Percentiles rank a stretch among this genome's conserved stretches.
Conservation (phyloP, 2,797 vertebrate genomes). For the Falco berigora region DNA sequence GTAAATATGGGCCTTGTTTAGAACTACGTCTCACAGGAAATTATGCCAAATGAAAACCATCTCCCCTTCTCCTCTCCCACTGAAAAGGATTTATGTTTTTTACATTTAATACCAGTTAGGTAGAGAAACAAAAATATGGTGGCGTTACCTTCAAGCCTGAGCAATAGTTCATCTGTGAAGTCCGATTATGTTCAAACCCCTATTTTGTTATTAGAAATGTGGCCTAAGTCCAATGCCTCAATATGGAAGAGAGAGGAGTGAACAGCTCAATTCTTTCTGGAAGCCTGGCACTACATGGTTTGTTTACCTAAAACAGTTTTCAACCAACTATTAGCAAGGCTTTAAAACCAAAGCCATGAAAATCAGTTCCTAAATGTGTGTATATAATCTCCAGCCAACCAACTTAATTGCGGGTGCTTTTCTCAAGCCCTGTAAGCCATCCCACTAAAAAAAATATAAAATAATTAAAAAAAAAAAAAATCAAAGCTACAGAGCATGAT, state of each 20-base stretch:
- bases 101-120: conserved; percentile 70
- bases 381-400: background rate
- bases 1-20: conserved; percentile 76
- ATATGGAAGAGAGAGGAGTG: conserved; percentile 9
- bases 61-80: conserved; percentile 65
- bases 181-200: conserved; percentile 40
- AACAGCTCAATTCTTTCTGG: background rate
- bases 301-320: background rate
- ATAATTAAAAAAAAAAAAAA: background rate
- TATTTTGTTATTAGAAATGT: conserved; percentile 45
- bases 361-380: background rate
- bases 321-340: background rate
- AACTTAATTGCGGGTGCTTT: background rate
- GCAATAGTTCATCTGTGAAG: conserved; percentile 65
- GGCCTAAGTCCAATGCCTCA: background rate
- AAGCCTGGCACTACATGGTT: background rate
- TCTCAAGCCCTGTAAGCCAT: background rate
- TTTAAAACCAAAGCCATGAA: conserved; percentile 17
- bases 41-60: conserved; percentile 81
- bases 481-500: background rate
- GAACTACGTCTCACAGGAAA: conserved; percentile 74
- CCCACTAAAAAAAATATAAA: background rate
- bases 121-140: conserved; percentile 64
- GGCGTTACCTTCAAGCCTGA: conserved; percentile 48
- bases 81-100: conserved; percentile 74